Percentiles rank a stretch among this genome's conserved stretches.
Conservation (phyloP, 2,113 vertebrate genomes). For the Indri indri region DNA sequence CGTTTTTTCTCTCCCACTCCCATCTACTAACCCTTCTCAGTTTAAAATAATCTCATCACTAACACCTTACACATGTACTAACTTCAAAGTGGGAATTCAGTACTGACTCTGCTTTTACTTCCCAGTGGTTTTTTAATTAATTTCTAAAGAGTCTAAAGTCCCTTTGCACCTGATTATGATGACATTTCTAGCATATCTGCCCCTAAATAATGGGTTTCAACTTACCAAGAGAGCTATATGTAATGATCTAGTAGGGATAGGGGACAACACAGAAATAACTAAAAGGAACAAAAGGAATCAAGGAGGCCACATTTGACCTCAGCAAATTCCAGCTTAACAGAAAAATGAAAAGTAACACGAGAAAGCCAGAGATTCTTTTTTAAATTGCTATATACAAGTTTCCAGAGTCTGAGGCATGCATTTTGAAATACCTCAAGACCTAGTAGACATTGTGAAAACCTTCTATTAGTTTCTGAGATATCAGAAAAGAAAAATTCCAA, state of each 20-base stretch:
- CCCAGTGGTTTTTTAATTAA: slow-evolving; percentile 16
- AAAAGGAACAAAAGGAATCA: slow-evolving; percentile 24
- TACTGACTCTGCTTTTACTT: neutral
- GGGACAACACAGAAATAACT: neutral
- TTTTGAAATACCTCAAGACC: neutral
- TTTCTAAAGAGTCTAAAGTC: slow-evolving; percentile 4
- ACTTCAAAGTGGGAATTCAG: slow-evolving; percentile 20
- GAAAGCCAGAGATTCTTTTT: neutral
- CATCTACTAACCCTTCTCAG: neutral
- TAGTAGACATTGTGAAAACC: neutral
- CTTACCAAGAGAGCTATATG: neutral
- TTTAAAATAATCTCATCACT: neutral
- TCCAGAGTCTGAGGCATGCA: neutral
- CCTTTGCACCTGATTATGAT: slow-evolving; percentile 5
- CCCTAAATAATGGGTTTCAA: slow-evolving; percentile 7
- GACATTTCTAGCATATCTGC: neutral
- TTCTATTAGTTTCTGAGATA: slow-evolving; percentile 8
- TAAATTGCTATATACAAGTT: slow-evolving; percentile 5
- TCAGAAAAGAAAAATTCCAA: slow-evolving; percentile 9
- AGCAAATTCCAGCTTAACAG: neutral
- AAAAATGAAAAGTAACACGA: slow-evolving; percentile 37
- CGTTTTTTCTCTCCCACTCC: neutral
- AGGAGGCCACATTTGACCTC: neutral
- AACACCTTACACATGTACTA: neutral
- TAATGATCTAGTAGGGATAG: neutral